These are phyloP conservation scores for Pleuronectes platessa DNA, from an alignment of 2,113 vertebrate species.

Conservation along the genomic window DNA sequence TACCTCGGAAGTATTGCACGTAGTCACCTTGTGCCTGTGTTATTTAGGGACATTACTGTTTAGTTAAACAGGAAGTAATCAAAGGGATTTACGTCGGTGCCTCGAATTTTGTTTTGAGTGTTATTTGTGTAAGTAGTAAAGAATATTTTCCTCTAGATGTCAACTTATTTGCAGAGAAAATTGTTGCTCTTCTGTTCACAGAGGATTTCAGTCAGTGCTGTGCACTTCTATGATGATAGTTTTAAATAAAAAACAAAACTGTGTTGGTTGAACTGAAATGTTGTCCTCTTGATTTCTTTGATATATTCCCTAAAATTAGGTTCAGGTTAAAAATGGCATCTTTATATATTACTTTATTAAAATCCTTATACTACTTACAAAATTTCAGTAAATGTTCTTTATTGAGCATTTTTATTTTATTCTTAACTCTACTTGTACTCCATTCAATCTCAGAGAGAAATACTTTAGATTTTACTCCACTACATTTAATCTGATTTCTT, in stretches of 20 bases:
- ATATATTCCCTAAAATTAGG: background rate
- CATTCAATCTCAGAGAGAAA: no score
- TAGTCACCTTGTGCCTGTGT: constrained; percentile 43
- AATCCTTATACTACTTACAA: no score
- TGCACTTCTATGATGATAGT: constrained; percentile 73
- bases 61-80: constrained; percentile 30
- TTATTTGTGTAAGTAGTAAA: constrained; percentile 41
- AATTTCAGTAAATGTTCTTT: no score
- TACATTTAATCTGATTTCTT: no score
- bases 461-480: no score
- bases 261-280: constrained; percentile 59
- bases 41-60: constrained; percentile 21
- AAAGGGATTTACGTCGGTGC: constrained; percentile 26
- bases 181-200: constrained; percentile 53
- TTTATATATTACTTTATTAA: background rate
- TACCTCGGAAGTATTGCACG: constrained; percentile 65
- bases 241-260: constrained; percentile 80
- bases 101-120: constrained; percentile 19
- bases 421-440: no score
- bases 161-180: constrained; percentile 48
- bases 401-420: no score
- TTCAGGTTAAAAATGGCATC: background rate
- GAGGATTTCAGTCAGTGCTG: constrained; percentile 67
- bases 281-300: constrained; percentile 7
- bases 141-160: constrained; percentile 39